These are phyloP conservation scores for Abrostola tripartita DNA, from an alignment of 2,888 invertebrate genomes.

Conservation along the genomic window DNA sequence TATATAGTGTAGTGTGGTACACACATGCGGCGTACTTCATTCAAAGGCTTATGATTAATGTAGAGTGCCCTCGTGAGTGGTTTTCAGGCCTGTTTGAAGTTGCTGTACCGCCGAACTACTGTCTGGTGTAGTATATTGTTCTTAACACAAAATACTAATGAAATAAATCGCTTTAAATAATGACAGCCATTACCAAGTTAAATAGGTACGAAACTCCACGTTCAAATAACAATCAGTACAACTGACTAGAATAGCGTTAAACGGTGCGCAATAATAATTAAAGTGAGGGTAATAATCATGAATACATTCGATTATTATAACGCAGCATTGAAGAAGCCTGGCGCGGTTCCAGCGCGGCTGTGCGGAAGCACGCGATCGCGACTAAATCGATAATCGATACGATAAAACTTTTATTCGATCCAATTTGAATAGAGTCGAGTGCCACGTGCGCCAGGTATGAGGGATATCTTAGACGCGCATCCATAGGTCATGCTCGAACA, in stretches of 20 bases:
- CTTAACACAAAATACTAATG: neutral
- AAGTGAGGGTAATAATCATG: constrained; percentile 65
- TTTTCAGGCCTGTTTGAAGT: too few species aligned
- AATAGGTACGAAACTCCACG: constrained; percentile 2
- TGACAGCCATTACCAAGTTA: constrained; percentile 3
- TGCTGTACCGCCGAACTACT: too few species aligned
- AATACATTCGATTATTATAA: constrained; percentile 67
- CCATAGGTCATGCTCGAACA: neutral
- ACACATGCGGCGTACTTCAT: neutral
- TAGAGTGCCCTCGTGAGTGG: neutral
- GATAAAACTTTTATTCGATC: constrained; percentile 82
- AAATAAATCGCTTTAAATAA: constrained; percentile 1
- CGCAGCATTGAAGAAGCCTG: constrained; percentile 71
- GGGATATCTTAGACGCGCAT: constrained; percentile 16
- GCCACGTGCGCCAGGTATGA: constrained; percentile 38
- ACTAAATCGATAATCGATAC: constrained; percentile 73
- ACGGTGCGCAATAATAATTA: constrained; percentile 50
- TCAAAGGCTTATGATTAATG: neutral
- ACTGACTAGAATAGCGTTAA: constrained; percentile 34
- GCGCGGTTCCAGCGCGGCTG: constrained; percentile 68
- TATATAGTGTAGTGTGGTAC: neutral
- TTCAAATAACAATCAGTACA: constrained; percentile 9
- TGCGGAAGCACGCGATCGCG: constrained; percentile 68
- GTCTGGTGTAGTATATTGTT: neutral
- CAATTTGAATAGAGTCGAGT: constrained; percentile 74